Percentiles rank a stretch among this genome's conserved stretches.
Conservation (phyloP, 2,888 invertebrate genomes). For the Gordius sp. region DNA sequence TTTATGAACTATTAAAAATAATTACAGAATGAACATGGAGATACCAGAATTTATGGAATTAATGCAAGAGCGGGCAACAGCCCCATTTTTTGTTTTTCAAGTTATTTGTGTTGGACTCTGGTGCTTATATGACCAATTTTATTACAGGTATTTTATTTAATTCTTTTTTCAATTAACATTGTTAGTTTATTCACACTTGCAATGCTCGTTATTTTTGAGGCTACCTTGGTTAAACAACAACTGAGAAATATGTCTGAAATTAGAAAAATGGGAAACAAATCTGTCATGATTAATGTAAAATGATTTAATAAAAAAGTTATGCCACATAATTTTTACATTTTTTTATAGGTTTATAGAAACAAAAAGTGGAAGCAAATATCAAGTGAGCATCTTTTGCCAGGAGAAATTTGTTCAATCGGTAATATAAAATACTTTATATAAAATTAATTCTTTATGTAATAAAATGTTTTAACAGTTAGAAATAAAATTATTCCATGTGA, state of each 20-base stretch:
- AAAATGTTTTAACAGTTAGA: not conserved
- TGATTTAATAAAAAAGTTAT: not conserved
- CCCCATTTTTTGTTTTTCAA: constrained; percentile 98
- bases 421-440: constrained; percentile 18
- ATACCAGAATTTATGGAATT: constrained; percentile 86
- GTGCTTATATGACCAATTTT: constrained; percentile 15
- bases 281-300: constrained; percentile 48
- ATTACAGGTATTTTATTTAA: constrained; percentile 9
- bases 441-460: not conserved
- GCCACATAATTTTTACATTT: constrained; percentile 15
- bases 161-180: not conserved
- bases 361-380: constrained; percentile 59
- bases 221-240: constrained; percentile 89
- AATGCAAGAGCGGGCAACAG: constrained; percentile 85
- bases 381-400: constrained; percentile 66
- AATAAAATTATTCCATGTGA: constrained; percentile 76
- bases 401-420: constrained; percentile 73
- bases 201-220: constrained; percentile 85
- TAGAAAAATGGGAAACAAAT: constrained; percentile 92
- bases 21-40: constrained; percentile 1
- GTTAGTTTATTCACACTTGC: constrained; percentile 63
- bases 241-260: constrained; percentile 91
- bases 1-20: not conserved
- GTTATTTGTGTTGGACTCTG: constrained; percentile 18
- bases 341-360: constrained; percentile 50